Base-by-base conservation (phyloP, 2,888 invertebrate genomes). In the Eupithecia tripunctaria region DNA sequence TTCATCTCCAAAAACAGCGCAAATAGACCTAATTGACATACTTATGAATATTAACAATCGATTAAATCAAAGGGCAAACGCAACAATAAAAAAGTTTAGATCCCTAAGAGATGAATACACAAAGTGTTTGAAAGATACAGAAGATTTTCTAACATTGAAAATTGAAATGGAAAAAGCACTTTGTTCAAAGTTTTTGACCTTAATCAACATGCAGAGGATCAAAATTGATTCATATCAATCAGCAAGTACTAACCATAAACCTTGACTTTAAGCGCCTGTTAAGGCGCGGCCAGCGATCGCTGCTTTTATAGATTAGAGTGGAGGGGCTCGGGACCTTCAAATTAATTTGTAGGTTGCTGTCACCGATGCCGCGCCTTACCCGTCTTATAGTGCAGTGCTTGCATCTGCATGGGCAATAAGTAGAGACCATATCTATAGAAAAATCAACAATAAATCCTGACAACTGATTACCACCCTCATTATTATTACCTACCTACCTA, bases 131-230 rank as follows among this genome's bases (percentile, higher is more conserved):
- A 85, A 82, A 79, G 92, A 92, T 64, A 91, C 89, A 4, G 86
- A 90, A 83, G 89, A 91, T 71, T 91, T 91, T 85, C 81, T 92
- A 51, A 85, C 85, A 64, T 82, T 92, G 47, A 92, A 91, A 86
- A 84, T 89, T 72, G 88, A 90, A 74, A 91, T 91, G 91, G 92
- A 92, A 79, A 88, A 85, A 79, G 83, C 87, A 29, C 82, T 92
- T 1, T 88, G 89, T 75, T 83, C 85, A 62, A 91, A 89, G 76
- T 91, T 90, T 82, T 78, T 90, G 68, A 85, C 84, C 60, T 79
- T 90, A 69, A 66, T 91, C 41, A 82, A 79, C 68, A 67, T 83
- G 12, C 87, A 88, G 75, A 87, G 83, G 73, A 56, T 72, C 25
- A 77, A 75, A 70, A 25, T 74, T 21, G 68, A 78, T 65, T 36